Evolutionary conservation across 2,113 vertebrate species (phyloP).

Genomic region (Phylloscopus trochilus): DNA sequence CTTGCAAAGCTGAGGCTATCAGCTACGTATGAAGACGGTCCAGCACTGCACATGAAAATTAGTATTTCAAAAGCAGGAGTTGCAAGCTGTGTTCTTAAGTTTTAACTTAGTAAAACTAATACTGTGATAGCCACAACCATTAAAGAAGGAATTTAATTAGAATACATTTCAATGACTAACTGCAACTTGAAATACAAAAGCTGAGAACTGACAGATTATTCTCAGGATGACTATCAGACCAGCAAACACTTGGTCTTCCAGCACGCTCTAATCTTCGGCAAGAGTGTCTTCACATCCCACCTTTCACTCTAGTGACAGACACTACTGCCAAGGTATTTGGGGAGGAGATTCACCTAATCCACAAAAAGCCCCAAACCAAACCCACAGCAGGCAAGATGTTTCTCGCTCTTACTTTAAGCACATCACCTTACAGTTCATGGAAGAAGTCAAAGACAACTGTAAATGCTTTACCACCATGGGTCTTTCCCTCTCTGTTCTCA

Average conservation of each 20-base stretch:
- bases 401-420: background rate
- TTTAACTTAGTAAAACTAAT: background rate
- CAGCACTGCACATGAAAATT: background rate
- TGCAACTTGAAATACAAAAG: background rate
- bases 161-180: background rate
- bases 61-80: background rate
- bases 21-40: accelerated
- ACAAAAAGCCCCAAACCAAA: background rate
- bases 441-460: background rate
- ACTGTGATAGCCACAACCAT: background rate
- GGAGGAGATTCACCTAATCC: background rate
- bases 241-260: background rate
- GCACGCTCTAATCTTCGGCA: background rate
- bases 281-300: background rate
- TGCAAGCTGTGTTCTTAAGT: background rate
- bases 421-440: background rate
- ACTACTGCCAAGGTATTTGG: background rate
- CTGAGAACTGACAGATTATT: background rate
- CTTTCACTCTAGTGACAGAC: background rate
- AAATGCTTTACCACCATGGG: background rate
- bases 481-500: background rate
- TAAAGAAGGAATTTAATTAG: background rate
- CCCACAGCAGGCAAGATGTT: background rate
- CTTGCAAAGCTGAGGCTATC: background rate
- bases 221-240: background rate